Conservation (phyloP, 2,888 invertebrate genomes). For the Disparrhopalites patrizii region DNA sequence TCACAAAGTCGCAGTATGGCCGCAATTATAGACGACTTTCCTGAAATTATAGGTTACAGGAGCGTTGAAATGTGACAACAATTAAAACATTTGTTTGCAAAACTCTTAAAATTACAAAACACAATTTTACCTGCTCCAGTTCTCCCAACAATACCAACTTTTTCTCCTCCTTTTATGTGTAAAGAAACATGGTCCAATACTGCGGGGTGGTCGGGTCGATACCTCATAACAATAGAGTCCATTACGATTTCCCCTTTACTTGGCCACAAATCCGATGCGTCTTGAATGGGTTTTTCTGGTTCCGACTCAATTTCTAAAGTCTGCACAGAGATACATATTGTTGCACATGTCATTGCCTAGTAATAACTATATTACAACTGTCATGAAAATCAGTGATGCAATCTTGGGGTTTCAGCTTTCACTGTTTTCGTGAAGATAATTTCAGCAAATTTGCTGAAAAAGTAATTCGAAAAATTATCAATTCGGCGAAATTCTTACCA, state of each 20-base stretch:
- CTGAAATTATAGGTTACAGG: conserved; percentile 24
- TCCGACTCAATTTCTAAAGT: conserved; percentile 45
- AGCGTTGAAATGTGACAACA: not conserved
- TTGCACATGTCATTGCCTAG: too few relatives aligned
- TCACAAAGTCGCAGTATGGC: conserved; percentile 49
- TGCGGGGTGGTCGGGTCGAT: conserved; percentile 52
- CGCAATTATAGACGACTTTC: conserved; percentile 49
- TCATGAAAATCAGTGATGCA: too few relatives aligned
- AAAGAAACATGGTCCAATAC: conserved; percentile 55
- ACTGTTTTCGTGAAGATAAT: too few relatives aligned
- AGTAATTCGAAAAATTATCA: too few relatives aligned
- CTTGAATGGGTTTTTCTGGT: conserved; percentile 50
- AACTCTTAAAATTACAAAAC: not conserved
- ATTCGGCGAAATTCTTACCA: conserved; percentile 49
- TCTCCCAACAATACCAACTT: conserved; percentile 58
- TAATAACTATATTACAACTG: too few relatives aligned
- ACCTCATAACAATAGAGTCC: conserved; percentile 52
- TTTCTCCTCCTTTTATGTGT: conserved; percentile 54
- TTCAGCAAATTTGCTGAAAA: too few relatives aligned
- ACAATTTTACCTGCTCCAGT: conserved; percentile 55
- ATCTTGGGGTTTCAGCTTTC: too few relatives aligned
- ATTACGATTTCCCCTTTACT: conserved; percentile 52
- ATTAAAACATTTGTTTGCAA: too few relatives aligned
- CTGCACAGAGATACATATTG: too few relatives aligned
- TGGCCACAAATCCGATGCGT: conserved; percentile 52